phyloP scores from a whole-genome alignment of 2,888 invertebrate genomes.

The Rhyacophila evoluta region DNA sequence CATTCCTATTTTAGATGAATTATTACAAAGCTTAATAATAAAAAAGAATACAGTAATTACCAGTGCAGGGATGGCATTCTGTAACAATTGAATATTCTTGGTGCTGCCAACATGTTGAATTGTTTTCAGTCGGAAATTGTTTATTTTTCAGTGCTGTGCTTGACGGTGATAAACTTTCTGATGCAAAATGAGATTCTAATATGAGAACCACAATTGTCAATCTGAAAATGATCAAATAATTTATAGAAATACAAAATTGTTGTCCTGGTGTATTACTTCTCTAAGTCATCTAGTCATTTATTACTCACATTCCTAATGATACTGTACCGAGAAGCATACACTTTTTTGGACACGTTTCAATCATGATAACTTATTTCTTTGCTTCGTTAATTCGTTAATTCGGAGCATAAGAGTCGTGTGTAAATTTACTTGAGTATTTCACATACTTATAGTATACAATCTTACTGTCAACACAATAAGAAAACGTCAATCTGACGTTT shows the following conservation, averaged over 20 bases:
- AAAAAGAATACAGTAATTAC: no score
- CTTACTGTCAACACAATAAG: no score
- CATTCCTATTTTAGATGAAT: no score
- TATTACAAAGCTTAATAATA: no score
- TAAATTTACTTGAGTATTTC: slow-evolving; percentile 49
- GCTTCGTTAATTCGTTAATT: no score
- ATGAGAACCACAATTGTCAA: slow-evolving; percentile 85
- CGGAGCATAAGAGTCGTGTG: no score
- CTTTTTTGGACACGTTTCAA: slow-evolving; percentile 86
- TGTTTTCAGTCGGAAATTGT: slow-evolving; percentile 79
- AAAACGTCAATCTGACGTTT: neutral
- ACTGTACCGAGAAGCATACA: slow-evolving; percentile 86
- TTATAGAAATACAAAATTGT: no score
- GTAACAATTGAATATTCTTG: slow-evolving; percentile 79
- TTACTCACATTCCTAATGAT: slow-evolving; percentile 79
- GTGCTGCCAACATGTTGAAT: slow-evolving; percentile 81
- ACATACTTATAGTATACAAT: slow-evolving; percentile 35
- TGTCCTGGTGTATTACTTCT: no score
- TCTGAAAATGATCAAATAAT: slow-evolving; percentile 67
- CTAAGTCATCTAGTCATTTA: neutral
- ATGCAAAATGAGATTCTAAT: slow-evolving; percentile 78
- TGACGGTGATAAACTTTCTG: slow-evolving; percentile 69
- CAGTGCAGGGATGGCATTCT: slow-evolving; percentile 88
- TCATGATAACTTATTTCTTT: slow-evolving; percentile 68
- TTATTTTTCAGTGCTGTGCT: slow-evolving; percentile 73